These are phyloP conservation scores for human (Homo sapiens) DNA, from an alignment of 2,113 vertebrate genomes.

Conservation along the genomic window GRCh38 chr3:178993501-178994000, in stretches of 20 bases:
- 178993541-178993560: not conserved
- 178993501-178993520: not conserved
- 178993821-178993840: not conserved
- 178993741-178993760: not conserved
- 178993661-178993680: not conserved
- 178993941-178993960: not conserved
- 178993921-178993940: not conserved
- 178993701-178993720: not conserved
- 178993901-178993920: not conserved
- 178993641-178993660: not conserved
- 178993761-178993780: not conserved
- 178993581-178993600: not conserved
- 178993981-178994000: not conserved
- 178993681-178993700: not conserved
- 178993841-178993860: not conserved
- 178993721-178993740: not conserved
- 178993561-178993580: no score
- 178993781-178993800: not conserved
- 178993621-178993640: not conserved
- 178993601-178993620: not conserved
- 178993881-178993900: not conserved
- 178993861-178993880: not conserved
- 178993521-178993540: not conserved
- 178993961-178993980: not conserved
- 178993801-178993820: not conserved